Conservation (phyloP, 2,113 vertebrate species). For the Nothobranchius kuhntae region DNA sequence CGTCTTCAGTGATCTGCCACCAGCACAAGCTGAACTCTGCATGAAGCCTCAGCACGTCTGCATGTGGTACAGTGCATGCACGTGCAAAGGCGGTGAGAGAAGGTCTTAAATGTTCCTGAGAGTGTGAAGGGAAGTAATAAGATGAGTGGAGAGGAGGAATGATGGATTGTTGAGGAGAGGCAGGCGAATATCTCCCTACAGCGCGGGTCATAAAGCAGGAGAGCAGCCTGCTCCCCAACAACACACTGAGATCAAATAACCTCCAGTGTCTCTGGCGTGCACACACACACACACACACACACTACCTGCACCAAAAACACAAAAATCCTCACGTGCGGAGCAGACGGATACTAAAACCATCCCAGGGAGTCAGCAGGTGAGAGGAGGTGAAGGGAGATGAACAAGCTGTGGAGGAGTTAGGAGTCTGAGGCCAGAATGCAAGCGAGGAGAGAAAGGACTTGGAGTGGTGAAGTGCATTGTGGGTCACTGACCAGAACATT, state of each 20-base stretch:
- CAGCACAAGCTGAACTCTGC: conserved; percentile 5
- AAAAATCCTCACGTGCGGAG: conserved; percentile 21
- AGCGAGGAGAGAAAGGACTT: not conserved
- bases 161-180: conserved; percentile 66
- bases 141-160: conserved; percentile 58
- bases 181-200: conserved; percentile 72
- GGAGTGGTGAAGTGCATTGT: conserved; percentile 25
- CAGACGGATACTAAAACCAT: conserved; percentile 12
- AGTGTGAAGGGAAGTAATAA: conserved; percentile 58
- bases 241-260: conserved; percentile 73
- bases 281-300: conserved; percentile 7
- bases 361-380: conserved; percentile 28
- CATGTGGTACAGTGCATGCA: conserved; percentile 23
- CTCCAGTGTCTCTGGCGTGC: conserved; percentile 49
- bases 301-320: conserved; percentile 18
- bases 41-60: conserved; percentile 20
- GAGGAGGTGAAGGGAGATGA: conserved; percentile 50
- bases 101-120: conserved; percentile 61
- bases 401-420: conserved; percentile 31
- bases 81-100: conserved; percentile 18
- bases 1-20: not conserved
- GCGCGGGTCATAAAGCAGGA: conserved; percentile 64
- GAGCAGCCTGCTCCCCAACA: conserved; percentile 65
- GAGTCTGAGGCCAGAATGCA: conserved; percentile 26
- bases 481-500: conserved; percentile 39